Percentiles rank a stretch among this genome's conserved stretches.
These are phyloP conservation scores for Rhabdophis nuchalis DNA, from an alignment of 2,797 vertebrate species.

Conservation along the genomic window DNA sequence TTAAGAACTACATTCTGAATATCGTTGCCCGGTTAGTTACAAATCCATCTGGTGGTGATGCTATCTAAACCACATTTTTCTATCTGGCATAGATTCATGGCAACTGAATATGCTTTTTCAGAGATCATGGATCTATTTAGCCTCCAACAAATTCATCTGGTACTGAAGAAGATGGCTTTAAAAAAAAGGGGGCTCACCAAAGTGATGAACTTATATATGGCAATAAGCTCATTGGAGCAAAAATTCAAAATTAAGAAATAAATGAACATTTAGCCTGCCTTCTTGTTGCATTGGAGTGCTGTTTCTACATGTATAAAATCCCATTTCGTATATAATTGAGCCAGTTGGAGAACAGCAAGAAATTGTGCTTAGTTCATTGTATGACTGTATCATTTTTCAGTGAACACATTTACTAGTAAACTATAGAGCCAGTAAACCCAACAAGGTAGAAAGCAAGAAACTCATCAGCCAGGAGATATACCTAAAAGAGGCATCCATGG, in stretches of 20 bases:
- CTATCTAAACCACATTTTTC: not conserved
- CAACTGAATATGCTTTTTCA: slow-evolving; percentile 11
- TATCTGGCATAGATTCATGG: slow-evolving; percentile 3
- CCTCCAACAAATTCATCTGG: not conserved
- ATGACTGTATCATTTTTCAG: not conserved
- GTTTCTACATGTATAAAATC: not conserved
- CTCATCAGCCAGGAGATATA: not conserved
- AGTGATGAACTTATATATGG: not conserved
- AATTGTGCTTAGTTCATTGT: not conserved
- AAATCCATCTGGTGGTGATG: not conserved
- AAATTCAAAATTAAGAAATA: not conserved
- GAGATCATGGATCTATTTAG: not conserved
- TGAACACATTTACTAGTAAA: not conserved
- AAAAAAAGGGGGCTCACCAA: not conserved
- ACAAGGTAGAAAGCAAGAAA: not conserved
- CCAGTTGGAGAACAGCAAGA: not conserved
- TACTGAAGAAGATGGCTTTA: not conserved
- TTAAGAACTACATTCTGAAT: not conserved
- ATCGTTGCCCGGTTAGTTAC: not conserved
- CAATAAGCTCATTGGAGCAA: not conserved
- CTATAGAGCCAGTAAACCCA: not conserved
- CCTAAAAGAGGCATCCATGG: not conserved
- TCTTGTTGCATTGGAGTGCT: not conserved
- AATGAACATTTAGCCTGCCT: not conserved
- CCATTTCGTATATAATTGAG: not conserved